Evolutionary conservation across 2,888 invertebrate species (phyloP).

Genomic region (Luperina nickerlii): DNA sequence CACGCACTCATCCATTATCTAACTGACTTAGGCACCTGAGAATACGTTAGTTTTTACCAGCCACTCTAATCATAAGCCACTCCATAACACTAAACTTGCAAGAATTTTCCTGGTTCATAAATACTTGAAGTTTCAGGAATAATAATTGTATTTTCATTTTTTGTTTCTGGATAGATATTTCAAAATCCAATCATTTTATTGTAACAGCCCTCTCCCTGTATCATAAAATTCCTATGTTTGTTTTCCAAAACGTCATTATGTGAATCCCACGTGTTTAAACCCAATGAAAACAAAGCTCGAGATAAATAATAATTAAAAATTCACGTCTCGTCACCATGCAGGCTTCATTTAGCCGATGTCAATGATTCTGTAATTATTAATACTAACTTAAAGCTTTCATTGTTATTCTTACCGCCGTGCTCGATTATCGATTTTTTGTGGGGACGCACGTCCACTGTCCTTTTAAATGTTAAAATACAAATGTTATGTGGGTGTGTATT

Average conservation of each 20-base stretch:
- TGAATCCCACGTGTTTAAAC: constrained; percentile 56
- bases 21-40: constrained; percentile 70
- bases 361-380: constrained; percentile 87
- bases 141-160: constrained; percentile 4
- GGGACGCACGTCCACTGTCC: constrained; percentile 80
- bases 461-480: constrained; percentile 75
- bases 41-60: constrained; percentile 65
- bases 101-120: constrained; percentile 42
- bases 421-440: constrained; percentile 85
- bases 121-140: constrained; percentile 42
- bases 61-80: constrained; percentile 64
- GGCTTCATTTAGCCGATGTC: constrained; percentile 82
- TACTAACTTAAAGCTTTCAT: constrained; percentile 88
- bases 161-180: background rate
- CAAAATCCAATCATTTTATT: constrained; percentile 8
- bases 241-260: constrained; percentile 36
- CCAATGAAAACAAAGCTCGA: constrained; percentile 53
- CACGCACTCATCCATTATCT: constrained; percentile 90
- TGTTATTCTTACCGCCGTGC: constrained; percentile 83
- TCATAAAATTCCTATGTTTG: background rate
- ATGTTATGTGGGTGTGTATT: constrained; percentile 68
- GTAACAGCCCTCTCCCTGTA: background rate
- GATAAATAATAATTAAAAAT: constrained; percentile 78
- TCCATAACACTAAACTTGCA: constrained; percentile 47
- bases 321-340: constrained; percentile 79